These are phyloP conservation scores for Asarcornis scutulata DNA, from an alignment of 2,113 vertebrate species.

Conservation along the genomic window DNA sequence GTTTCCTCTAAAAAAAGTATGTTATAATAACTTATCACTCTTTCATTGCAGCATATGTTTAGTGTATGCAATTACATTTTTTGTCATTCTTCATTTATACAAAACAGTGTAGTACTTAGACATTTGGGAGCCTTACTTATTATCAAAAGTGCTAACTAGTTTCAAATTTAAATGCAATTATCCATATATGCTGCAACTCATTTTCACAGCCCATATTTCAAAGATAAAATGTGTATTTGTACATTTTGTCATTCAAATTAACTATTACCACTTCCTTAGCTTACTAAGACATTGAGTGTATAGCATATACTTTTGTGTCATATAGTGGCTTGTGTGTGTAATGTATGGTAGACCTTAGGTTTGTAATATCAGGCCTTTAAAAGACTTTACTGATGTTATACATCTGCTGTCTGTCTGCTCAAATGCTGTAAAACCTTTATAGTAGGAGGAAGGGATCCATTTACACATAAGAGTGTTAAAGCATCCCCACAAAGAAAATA, in stretches of 20 bases:
- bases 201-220: conserved; percentile 56
- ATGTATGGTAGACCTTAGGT: neutral
- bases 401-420: neutral
- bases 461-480: neutral
- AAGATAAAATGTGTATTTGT: conserved; percentile 59
- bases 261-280: conserved; percentile 4
- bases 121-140: conserved; percentile 39
- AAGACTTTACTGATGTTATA: neutral
- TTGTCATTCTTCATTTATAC: conserved; percentile 38
- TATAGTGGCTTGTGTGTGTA: neutral
- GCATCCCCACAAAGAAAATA: neutral
- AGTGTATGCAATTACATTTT: neutral
- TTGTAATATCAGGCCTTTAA: neutral
- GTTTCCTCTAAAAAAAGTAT: neutral
- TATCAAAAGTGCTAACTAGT: conserved; percentile 35
- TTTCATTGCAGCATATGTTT: neutral
- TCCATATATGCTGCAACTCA: conserved; percentile 11
- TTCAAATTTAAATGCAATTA: conserved; percentile 66
- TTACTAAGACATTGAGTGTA: conserved; percentile 13
- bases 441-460: neutral
- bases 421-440: neutral
- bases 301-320: neutral
- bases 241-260: conserved; percentile 31
- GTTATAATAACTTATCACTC: neutral
- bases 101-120: conserved; percentile 27